These are phyloP conservation scores for Heliothis peltigera DNA, from an alignment of 2,888 invertebrate species.

Conservation along the genomic window DNA sequence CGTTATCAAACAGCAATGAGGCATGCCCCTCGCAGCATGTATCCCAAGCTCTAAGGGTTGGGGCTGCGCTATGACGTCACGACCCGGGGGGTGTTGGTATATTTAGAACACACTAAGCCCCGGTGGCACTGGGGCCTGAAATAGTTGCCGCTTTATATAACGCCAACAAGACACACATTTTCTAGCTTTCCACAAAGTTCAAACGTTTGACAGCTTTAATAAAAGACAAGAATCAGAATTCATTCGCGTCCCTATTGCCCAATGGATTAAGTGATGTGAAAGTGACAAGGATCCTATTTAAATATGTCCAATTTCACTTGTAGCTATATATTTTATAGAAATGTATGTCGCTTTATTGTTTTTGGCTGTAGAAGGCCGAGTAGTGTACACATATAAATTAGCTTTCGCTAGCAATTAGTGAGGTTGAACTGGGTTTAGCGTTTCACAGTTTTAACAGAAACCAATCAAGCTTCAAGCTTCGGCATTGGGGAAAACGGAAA, in stretches of 20 bases:
- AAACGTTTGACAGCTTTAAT: slow-evolving; percentile 26
- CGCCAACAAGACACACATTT: slow-evolving; percentile 35
- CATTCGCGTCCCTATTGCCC: background rate
- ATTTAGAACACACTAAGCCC: slow-evolving; percentile 58
- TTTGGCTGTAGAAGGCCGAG: too few relatives aligned
- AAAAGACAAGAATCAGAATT: slow-evolving; percentile 23
- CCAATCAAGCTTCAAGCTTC: too few relatives aligned
- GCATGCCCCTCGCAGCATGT: slow-evolving; percentile 23
- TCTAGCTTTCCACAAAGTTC: slow-evolving; percentile 42
- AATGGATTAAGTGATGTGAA: background rate
- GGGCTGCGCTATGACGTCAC: slow-evolving; percentile 58
- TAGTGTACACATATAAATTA: too few relatives aligned
- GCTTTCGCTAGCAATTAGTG: too few relatives aligned
- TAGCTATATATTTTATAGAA: background rate
- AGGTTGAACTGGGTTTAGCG: too few relatives aligned
- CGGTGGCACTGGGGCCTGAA: slow-evolving; percentile 38
- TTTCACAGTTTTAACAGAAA: too few relatives aligned
- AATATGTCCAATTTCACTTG: background rate
- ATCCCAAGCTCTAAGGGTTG: slow-evolving; percentile 17
- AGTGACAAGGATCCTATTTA: background rate
- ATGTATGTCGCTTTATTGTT: background rate
- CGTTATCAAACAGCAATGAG: background rate
- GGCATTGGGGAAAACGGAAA: too few relatives aligned
- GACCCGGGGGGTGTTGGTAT: slow-evolving; percentile 49
- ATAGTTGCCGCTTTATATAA: slow-evolving; percentile 56